These are phyloP conservation scores for Caenorhabditis briggsae DNA, from an alignment of 1,140 invertebrate genomes.

Conservation along the genomic window DNA sequence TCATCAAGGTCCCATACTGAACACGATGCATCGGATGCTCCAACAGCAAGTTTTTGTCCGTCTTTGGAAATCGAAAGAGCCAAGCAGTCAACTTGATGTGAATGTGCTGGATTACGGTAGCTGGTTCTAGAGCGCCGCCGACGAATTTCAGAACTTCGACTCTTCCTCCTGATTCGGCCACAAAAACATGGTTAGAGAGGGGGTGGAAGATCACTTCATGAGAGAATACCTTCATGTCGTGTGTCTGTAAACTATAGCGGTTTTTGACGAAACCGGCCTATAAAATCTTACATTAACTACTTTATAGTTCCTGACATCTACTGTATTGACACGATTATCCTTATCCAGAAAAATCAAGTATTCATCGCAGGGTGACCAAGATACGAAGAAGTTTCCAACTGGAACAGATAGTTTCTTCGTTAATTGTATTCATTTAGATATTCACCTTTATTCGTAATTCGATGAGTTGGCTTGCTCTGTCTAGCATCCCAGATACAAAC, in stretches of 20 bases:
- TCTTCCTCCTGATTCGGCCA: constrained; percentile 54
- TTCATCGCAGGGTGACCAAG: constrained; percentile 53
- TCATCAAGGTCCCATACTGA: constrained; percentile 57
- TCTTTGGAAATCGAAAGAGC: constrained; percentile 47
- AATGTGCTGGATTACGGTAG: constrained; percentile 39
- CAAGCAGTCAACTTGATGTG: constrained; percentile 10
- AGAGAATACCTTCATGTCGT: constrained; percentile 52
- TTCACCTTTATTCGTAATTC: constrained; percentile 47
- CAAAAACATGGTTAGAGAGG: constrained; percentile 37
- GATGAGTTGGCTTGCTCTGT: constrained; percentile 45
- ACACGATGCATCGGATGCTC: constrained; percentile 55
- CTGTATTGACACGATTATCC: constrained; percentile 47
- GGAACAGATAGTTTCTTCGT: neutral
- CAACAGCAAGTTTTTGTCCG: constrained; percentile 45
- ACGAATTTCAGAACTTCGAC: constrained; percentile 54
- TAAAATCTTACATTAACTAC: constrained; percentile 30
- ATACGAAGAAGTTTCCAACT: constrained; percentile 46
- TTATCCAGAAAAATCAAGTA: constrained; percentile 49
- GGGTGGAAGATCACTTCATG: constrained; percentile 46
- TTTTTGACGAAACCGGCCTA: neutral
- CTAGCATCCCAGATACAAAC: constrained; percentile 57
- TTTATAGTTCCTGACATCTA: constrained; percentile 33
- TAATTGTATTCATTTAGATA: no score
- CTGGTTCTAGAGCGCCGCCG: constrained; percentile 40
- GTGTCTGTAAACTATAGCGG: constrained; percentile 1